Evolutionary conservation across 2,113 vertebrate species (phyloP).

Genomic region (Eurystomus gularis): DNA sequence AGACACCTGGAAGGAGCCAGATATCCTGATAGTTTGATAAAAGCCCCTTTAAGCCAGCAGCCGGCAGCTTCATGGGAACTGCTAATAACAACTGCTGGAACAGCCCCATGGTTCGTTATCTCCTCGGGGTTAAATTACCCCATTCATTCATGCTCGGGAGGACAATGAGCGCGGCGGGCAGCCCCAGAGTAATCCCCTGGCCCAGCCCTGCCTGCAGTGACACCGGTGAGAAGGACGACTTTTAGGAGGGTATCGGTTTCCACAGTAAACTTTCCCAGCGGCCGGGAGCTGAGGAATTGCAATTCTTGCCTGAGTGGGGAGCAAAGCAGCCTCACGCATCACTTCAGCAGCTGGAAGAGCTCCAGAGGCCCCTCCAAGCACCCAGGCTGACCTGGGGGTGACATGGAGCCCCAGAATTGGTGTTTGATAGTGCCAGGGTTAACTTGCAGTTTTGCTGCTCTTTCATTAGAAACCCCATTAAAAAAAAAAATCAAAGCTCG

Average conservation of each 20-base stretch:
- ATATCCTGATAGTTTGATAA: background rate
- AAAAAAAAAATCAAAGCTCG: background rate
- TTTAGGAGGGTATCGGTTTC: conserved; percentile 78
- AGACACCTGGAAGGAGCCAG: background rate
- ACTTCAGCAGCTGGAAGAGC: conserved; percentile 21
- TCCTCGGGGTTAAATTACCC: conserved; percentile 63
- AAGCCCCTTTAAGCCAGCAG: conserved; percentile 25
- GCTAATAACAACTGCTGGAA: conserved; percentile 53
- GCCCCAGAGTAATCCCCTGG: conserved; percentile 77
- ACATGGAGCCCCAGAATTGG: rapidly evolving
- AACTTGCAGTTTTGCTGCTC: background rate
- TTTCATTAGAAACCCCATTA: background rate
- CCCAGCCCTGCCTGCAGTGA: conserved; percentile 69
- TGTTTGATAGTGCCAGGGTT: rapidly evolving
- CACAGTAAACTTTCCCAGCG: conserved; percentile 55
- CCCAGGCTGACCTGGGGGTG: rapidly evolving
- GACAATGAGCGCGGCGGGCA: conserved; percentile 77
- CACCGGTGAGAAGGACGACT: conserved; percentile 71
- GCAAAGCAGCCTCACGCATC: background rate
- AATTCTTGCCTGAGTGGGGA: background rate
- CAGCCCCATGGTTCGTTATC: conserved; percentile 55
- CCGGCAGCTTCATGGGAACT: conserved; percentile 79
- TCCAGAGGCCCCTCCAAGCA: rapidly evolving
- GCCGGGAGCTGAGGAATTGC: background rate
- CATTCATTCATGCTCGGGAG: conserved; percentile 53